phyloP scores from a whole-genome alignment of 2,113 vertebrate species.

The Hypanus sabinus region DNA sequence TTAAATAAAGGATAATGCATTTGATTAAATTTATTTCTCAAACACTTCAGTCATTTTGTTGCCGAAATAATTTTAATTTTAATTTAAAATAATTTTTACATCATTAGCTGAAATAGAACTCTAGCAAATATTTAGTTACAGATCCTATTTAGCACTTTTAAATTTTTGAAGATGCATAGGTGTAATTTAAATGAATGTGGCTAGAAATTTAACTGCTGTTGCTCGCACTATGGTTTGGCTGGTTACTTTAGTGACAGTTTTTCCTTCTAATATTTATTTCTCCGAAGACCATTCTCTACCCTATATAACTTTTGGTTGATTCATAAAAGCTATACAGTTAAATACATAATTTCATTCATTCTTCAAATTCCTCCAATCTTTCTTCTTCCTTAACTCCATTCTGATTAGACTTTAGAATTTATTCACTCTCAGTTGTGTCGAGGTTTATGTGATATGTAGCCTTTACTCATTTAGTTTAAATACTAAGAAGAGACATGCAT shows the following conservation, averaged over 20 bases:
- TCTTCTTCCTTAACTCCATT: background rate
- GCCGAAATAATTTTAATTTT: background rate
- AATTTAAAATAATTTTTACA: too few relatives aligned
- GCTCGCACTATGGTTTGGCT: too few relatives aligned
- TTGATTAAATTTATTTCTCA: background rate
- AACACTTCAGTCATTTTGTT: background rate
- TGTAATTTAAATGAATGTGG: too few relatives aligned
- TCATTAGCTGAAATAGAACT: background rate
- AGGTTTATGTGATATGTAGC: background rate
- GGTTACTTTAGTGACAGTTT: too few relatives aligned
- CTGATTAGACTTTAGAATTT: background rate
- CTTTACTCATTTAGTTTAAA: background rate
- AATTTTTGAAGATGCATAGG: too few relatives aligned
- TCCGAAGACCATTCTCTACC: too few relatives aligned
- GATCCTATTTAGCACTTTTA: background rate
- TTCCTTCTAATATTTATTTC: too few relatives aligned
- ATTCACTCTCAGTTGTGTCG: background rate
- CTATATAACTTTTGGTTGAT: background rate
- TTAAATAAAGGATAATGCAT: background rate
- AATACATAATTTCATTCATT: background rate
- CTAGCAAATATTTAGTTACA: background rate
- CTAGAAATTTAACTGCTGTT: too few relatives aligned
- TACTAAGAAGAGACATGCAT: conserved; percentile 8
- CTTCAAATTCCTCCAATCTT: background rate
- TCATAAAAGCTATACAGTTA: background rate